phyloP scores from a whole-genome alignment of 2,113 vertebrate species.

The Takifugu bimaculatus region DNA sequence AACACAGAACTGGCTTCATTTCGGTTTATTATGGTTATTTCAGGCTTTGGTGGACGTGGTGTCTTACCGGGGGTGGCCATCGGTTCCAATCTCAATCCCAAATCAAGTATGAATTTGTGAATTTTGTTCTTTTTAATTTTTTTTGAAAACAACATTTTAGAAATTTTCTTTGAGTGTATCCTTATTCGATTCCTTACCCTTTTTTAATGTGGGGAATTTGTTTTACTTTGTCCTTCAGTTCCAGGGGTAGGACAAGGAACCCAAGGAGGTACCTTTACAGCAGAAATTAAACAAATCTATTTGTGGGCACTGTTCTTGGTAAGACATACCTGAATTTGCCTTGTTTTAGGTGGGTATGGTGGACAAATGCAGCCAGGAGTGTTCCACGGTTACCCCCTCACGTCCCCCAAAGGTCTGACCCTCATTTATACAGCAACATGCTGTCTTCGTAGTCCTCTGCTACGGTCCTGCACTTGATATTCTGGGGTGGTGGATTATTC shows the following conservation, averaged over 20 bases:
- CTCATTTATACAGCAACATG: not conserved
- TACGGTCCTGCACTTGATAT: not conserved
- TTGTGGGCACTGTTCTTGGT: not conserved
- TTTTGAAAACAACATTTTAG: not conserved
- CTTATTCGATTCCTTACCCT: too few species aligned
- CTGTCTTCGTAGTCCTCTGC: not conserved
- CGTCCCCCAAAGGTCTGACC: conserved; percentile 86
- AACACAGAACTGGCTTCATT: not conserved
- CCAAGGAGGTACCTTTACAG: conserved; percentile 35
- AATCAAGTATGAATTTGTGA: conserved; percentile 67
- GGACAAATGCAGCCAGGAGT: conserved; percentile 85
- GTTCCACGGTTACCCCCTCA: conserved; percentile 94
- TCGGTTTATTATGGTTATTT: conserved; percentile 1
- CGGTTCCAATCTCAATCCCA: conserved; percentile 84
- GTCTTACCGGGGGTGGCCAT: conserved; percentile 92
- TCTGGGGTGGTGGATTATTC: not conserved
- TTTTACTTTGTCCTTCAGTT: conserved; percentile 43
- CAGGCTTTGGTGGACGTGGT: conserved; percentile 86
- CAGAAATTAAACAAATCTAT: not conserved
- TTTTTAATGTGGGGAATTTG: not conserved
- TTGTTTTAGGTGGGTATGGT: conserved; percentile 79
- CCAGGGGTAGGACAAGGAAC: conserved; percentile 49
- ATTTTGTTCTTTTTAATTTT: not conserved
- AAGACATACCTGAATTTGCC: not conserved
- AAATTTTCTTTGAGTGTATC: not conserved